Percentiles rank a stretch among this genome's conserved stretches.
Conservation (phyloP, 92 coral and sea anemone species). For the Umimayanthus chanpuru region DNA sequence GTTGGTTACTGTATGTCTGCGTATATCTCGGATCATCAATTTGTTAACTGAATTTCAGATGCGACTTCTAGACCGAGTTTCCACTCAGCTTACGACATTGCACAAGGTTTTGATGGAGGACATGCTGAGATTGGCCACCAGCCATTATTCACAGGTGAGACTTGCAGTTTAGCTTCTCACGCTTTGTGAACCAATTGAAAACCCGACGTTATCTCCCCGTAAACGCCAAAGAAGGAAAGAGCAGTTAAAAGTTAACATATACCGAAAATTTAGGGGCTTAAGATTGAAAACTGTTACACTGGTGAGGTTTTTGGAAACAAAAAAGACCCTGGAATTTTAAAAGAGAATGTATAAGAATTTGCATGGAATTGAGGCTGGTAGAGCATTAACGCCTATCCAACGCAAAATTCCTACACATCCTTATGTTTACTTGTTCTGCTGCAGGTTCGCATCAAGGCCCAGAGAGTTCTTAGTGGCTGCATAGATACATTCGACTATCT, state of each 20-base stretch:
- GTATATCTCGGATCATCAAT: neutral
- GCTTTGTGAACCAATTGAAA: too few relatives aligned
- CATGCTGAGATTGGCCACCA: slow-evolving; percentile 85
- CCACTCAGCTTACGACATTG: slow-evolving; percentile 83
- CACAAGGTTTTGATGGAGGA: slow-evolving; percentile 89
- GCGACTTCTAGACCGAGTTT: slow-evolving; percentile 90
- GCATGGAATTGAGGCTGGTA: too few relatives aligned
- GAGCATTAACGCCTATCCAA: too few relatives aligned
- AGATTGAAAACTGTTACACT: too few relatives aligned
- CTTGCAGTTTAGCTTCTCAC: neutral
- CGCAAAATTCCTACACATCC: too few relatives aligned
- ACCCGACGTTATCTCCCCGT: too few relatives aligned
- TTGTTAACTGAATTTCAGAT: slow-evolving; percentile 59
- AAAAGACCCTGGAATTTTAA: too few relatives aligned
- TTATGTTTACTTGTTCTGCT: neutral
- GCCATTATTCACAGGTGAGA: slow-evolving; percentile 93
- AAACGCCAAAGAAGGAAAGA: too few relatives aligned
- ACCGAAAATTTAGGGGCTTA: too few relatives aligned
- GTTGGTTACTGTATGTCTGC: neutral
- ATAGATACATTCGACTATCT: slow-evolving; percentile 90
- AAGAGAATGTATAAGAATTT: too few relatives aligned
- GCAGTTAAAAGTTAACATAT: too few relatives aligned
- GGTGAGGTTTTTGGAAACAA: too few relatives aligned
- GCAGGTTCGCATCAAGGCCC: slow-evolving; percentile 96
- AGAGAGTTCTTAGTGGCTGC: slow-evolving; percentile 79